Evolutionary conservation across 2,797 vertebrate genomes (phyloP).

Genomic region (Sylvia borin): DNA sequence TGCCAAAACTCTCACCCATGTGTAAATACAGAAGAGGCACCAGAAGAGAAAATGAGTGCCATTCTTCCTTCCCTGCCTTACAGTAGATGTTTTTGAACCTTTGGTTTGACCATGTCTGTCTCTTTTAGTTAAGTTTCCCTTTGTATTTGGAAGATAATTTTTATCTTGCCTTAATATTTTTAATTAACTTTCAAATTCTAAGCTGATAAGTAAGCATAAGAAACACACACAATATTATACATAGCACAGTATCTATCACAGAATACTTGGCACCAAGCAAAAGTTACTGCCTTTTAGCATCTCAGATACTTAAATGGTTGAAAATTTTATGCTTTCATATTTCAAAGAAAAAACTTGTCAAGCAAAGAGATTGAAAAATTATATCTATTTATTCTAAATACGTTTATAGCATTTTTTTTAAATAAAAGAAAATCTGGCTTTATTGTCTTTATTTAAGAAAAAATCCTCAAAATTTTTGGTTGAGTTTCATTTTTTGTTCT

Average conservation of each 20-base stretch:
- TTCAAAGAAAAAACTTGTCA: not conserved
- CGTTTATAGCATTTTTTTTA: not conserved
- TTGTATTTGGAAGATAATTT: not conserved
- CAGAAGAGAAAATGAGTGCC: not conserved
- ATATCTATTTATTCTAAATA: not conserved
- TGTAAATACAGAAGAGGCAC: not conserved
- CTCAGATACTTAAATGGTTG: not conserved
- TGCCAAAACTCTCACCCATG: not conserved
- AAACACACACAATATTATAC: not conserved
- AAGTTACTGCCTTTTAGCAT: not conserved
- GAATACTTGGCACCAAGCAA: not conserved
- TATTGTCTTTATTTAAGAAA: not conserved
- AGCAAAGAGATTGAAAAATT: not conserved
- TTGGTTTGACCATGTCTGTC: not conserved
- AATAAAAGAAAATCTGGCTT: not conserved
- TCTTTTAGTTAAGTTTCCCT: not conserved
- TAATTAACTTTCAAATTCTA: not conserved
- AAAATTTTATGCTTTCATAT: not conserved
- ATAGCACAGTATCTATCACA: not conserved
- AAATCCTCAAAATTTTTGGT: not conserved
- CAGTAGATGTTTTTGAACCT: not conserved
- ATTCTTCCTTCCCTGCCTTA: not conserved
- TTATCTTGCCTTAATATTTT: not conserved
- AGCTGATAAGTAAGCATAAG: not conserved
- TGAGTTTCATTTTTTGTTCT: not conserved